Evolutionary conservation across 2,797 vertebrate genomes (phyloP).

Genomic region (Rhinogobio ventralis): DNA sequence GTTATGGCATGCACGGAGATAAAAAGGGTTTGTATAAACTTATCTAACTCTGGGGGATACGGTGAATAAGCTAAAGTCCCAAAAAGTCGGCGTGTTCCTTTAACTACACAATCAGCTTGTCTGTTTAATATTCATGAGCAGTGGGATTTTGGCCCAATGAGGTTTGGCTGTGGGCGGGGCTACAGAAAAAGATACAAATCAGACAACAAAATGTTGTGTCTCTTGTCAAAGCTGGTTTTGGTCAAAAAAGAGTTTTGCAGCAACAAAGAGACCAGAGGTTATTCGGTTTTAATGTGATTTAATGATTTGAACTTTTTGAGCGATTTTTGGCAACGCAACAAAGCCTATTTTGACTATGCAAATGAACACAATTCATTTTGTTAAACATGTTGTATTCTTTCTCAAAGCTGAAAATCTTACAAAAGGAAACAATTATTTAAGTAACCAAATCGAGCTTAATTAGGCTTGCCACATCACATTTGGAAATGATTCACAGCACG

Average conservation of each 20-base stretch:
- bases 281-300: neutral
- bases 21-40: no score
- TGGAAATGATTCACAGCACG: conserved; percentile 10
- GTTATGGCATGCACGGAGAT: no score
- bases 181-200: neutral
- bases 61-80: no score
- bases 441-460: neutral
- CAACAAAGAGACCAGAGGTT: neutral
- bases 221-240: neutral
- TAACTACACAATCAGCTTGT: neutral
- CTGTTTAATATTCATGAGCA: neutral
- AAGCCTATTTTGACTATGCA: neutral
- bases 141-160: neutral
- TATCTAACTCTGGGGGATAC: no score
- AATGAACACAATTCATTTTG: neutral
- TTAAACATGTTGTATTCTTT: neutral
- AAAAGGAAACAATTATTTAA: neutral
- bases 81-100: no score
- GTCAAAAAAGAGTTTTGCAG: neutral
- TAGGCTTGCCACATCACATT: neutral
- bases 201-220: neutral
- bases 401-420: conserved; percentile 4
- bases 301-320: neutral
- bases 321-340: neutral
- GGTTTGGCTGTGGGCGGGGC: neutral